phyloP scores from a whole-genome alignment of 2,797 vertebrate species.

The Odontamblyopus rebecca region DNA sequence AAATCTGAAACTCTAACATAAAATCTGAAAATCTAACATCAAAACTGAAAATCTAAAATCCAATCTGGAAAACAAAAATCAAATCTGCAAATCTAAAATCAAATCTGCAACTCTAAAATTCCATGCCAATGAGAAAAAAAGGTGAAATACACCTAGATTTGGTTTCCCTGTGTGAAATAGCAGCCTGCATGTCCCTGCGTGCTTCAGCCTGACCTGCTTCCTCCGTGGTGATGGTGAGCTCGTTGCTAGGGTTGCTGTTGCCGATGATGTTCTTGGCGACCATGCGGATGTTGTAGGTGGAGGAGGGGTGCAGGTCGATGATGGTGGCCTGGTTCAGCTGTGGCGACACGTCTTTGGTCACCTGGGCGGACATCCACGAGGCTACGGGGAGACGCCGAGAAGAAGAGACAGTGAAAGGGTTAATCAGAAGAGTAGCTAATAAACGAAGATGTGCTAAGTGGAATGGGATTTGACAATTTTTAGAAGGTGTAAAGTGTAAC shows the following conservation, averaged over 20 bases:
- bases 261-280: conserved; percentile 98
- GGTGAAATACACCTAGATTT: too few species aligned
- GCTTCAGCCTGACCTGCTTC: conserved; percentile 86
- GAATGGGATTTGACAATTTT: too few species aligned
- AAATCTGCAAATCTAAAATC: too few species aligned
- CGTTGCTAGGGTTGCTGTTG: conserved; percentile 97
- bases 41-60: too few species aligned
- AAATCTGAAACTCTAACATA: too few species aligned
- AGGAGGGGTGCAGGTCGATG: conserved; percentile 97
- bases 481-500: too few species aligned
- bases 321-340: conserved; percentile 99
- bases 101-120: too few species aligned
- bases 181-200: background rate
- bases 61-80: too few species aligned
- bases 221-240: conserved; percentile 97
- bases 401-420: background rate
- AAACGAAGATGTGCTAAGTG: too few species aligned
- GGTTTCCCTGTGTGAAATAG: background rate
- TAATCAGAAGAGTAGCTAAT: background rate
- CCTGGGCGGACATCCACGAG: conserved; percentile 96
- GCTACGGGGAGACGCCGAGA: conserved; percentile 69
- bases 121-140: too few species aligned
- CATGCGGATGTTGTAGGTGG: conserved; percentile 99
- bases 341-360: conserved; percentile 98
- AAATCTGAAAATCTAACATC: too few species aligned